A percentile compares a stretch with the other conserved stretches of the same genome.
Conservation (phyloP, 2,797 vertebrate species). For the Tapirus indicus region DNA sequence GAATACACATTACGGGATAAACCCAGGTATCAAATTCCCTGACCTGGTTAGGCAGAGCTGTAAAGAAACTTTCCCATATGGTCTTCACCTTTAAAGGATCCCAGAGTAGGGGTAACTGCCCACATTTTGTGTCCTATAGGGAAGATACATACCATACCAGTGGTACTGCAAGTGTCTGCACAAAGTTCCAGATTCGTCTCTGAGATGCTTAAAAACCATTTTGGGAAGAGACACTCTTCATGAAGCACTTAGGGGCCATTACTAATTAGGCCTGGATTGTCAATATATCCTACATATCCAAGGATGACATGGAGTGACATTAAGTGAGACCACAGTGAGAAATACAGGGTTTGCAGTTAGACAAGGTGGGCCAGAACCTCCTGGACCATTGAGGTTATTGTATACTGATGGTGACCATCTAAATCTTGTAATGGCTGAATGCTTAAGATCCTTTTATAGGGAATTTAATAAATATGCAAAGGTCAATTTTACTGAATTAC, state of each 20-base stretch:
- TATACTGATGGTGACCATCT: neutral
- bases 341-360: neutral
- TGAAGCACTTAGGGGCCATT: slow-evolving; percentile 12
- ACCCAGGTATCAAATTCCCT: neutral
- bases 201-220: neutral
- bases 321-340: neutral
- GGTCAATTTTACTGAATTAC: slow-evolving; percentile 41
- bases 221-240: neutral
- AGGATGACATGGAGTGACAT: neutral
- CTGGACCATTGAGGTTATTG: neutral
- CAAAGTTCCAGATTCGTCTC: neutral
- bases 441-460: neutral
- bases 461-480: slow-evolving; percentile 38
- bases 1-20: neutral
- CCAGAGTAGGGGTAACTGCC: neutral
- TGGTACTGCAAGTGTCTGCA: neutral
- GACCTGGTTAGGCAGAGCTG: neutral
- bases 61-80: neutral
- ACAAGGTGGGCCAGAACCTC: neutral
- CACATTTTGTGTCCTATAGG: neutral
- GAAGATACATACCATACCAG: neutral
- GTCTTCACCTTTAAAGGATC: neutral
- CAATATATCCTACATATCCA: neutral
- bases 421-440: neutral
- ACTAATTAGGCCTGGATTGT: neutral